Conservation (phyloP, 2,888 invertebrate species). For the Agapostemon virescens region DNA sequence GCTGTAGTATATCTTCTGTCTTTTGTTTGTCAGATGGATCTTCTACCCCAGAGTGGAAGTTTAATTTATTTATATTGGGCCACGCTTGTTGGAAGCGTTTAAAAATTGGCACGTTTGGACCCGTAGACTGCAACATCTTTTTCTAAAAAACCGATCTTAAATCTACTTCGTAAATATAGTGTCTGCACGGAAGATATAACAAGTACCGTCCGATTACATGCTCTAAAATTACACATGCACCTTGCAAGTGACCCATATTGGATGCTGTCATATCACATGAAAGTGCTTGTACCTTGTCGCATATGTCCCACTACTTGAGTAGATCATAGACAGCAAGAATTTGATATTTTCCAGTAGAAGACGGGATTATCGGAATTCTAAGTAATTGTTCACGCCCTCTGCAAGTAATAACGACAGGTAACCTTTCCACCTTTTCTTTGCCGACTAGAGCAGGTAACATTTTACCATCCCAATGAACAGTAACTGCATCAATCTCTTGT, state of each 20-base stretch:
- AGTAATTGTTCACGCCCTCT: not conserved
- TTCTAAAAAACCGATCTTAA: conserved; percentile 38
- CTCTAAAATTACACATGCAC: too few species aligned
- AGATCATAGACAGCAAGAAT: not conserved
- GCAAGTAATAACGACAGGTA: not conserved
- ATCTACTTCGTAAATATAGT: conserved; percentile 7
- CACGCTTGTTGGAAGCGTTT: conserved; percentile 29
- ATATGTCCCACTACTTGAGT: not conserved
- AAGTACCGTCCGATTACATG: too few species aligned
- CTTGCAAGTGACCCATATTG: not conserved
- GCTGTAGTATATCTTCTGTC: too few species aligned
- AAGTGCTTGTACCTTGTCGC: not conserved
- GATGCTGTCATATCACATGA: not conserved
- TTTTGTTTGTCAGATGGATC: too few species aligned
- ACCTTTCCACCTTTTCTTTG: not conserved
- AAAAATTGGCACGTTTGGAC: conserved; percentile 17
- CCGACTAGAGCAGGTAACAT: not conserved
- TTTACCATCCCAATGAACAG: not conserved
- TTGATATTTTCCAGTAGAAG: not conserved
- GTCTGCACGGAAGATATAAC: too few species aligned
- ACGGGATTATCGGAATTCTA: not conserved
- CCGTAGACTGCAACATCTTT: conserved; percentile 35
- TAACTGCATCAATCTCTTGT: not conserved
- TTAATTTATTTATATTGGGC: conserved; percentile 12
- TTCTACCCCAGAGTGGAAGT: too few species aligned